Base-by-base conservation (phyloP, 2,113 vertebrate genomes). In the Pelecanus crispus region DNA sequence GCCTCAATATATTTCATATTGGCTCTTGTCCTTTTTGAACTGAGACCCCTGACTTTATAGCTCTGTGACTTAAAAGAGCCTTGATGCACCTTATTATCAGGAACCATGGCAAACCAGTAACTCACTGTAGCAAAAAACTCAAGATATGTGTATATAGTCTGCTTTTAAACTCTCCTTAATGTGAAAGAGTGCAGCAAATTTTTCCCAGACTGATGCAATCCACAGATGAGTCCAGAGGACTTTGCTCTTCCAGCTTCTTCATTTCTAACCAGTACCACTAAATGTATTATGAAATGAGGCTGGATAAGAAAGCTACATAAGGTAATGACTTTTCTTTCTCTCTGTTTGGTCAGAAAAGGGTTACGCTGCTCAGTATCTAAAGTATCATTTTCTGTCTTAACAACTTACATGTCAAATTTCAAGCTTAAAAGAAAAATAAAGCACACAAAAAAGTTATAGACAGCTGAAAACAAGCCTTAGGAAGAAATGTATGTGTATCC, bases 11-110 rank as follows among this genome's bases (percentile, higher is more conserved):
- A 67, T 13, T 56, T 40, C 28, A 52, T 7, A 13, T 3, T 32
- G 22, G 1, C 2, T 86, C 32, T 83, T 59, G 38, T 32, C 55
- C 2, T 32, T 81, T 92, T 73, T 62, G 21, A 81, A 49, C 6
- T 25, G 42, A 85, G 17, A 11, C 2, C 3, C 6, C 0, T 0
- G 17, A 63, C 3, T 62, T 81, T 10, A 38, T 18, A 79, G 1
- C 5, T 59, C 42, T 26, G 11, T 47, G 45, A 9, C 15, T 62
- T 94, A 49, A 67, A 91, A 94, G 13, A 53, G 38, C 2, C 2
- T 72, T 52, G 13, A 50, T 52, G 5, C 6, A 67, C 7, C 29
- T 73, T 10, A 31, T 63, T 81, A 47, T 47, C 14, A 55, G 26
- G 49, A 94, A 44, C 3, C 12, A 34, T 16, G 22, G 4, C 6